phyloP scores from a whole-genome alignment of 2,888 invertebrate genomes.

The Drosophila niveifrons region DNA sequence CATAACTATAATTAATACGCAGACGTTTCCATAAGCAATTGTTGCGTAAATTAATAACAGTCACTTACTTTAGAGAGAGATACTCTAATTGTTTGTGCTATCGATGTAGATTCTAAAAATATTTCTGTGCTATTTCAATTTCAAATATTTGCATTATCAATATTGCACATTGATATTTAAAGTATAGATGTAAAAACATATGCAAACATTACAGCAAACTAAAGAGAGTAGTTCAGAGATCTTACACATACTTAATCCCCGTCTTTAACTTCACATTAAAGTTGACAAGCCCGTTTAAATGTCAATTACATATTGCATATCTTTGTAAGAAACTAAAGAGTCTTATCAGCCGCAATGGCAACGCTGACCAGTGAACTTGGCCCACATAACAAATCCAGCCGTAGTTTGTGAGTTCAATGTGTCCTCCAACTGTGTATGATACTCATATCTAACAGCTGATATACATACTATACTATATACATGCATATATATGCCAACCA shows the following conservation, averaged over 20 bases:
- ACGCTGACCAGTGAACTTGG: constrained; percentile 48
- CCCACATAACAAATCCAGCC: constrained; percentile 35
- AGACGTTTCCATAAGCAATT: neutral
- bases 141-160: neutral
- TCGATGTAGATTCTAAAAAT: neutral
- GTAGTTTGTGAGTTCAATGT: neutral
- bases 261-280: neutral
- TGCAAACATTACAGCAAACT: no score
- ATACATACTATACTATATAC: constrained; percentile 16
- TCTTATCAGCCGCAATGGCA: constrained; percentile 35
- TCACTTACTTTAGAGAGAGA: neutral
- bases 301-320: constrained; percentile 5
- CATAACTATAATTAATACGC: constrained; percentile 1
- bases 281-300: constrained; percentile 9
- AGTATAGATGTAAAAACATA: neutral
- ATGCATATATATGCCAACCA: neutral
- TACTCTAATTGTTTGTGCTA: neutral
- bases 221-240: no score
- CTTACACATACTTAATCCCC: no score
- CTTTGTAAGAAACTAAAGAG: neutral
- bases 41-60: neutral
- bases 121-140: neutral
- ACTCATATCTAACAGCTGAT: constrained; percentile 45
- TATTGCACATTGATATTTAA: neutral
- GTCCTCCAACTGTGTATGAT: neutral